A percentile compares a stretch with the other conserved stretches of the same genome.
These are phyloP conservation scores for Solenopsis fugax DNA, from an alignment of 1,140 invertebrate species.

Conservation along the genomic window DNA sequence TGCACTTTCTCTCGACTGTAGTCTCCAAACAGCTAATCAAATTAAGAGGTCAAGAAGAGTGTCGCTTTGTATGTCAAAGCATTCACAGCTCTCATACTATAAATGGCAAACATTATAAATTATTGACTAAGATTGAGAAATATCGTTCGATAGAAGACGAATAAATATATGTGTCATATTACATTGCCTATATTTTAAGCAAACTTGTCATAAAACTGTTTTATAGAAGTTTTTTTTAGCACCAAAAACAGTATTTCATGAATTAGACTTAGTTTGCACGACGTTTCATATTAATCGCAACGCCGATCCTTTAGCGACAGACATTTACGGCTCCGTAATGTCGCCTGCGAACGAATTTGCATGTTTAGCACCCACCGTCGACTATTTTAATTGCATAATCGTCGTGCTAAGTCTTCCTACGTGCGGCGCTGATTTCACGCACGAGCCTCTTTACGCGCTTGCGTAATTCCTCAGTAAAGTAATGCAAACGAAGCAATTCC, in stretches of 20 bases:
- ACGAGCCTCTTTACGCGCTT: slow-evolving; percentile 44
- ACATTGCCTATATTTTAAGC: not conserved
- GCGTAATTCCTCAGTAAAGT: slow-evolving; percentile 39
- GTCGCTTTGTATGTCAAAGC: not conserved
- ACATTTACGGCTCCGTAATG: slow-evolving; percentile 15
- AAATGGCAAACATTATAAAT: not conserved
- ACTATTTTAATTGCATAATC: slow-evolving; percentile 51
- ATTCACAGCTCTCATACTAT: not conserved
- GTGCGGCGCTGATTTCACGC: slow-evolving; percentile 53
- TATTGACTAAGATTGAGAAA: not conserved
- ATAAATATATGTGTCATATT: not conserved
- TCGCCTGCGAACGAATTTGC: slow-evolving; percentile 34
- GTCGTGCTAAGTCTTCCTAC: slow-evolving; percentile 41
- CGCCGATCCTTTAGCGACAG: slow-evolving; percentile 9
- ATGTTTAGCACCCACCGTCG: slow-evolving; percentile 52
- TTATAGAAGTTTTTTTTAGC: not conserved
- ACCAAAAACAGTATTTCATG: not conserved
- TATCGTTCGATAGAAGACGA: not conserved
- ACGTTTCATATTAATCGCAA: not conserved
- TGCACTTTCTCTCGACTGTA: slow-evolving; percentile 30
- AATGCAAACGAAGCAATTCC: slow-evolving; percentile 23
- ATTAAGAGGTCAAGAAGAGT: slow-evolving; percentile 16
- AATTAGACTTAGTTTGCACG: not conserved
- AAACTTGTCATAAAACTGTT: not conserved
- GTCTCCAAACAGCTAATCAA: not conserved